These are phyloP conservation scores for Melinopterus prodromus DNA, from an alignment of 2,888 invertebrate genomes.

Conservation along the genomic window DNA sequence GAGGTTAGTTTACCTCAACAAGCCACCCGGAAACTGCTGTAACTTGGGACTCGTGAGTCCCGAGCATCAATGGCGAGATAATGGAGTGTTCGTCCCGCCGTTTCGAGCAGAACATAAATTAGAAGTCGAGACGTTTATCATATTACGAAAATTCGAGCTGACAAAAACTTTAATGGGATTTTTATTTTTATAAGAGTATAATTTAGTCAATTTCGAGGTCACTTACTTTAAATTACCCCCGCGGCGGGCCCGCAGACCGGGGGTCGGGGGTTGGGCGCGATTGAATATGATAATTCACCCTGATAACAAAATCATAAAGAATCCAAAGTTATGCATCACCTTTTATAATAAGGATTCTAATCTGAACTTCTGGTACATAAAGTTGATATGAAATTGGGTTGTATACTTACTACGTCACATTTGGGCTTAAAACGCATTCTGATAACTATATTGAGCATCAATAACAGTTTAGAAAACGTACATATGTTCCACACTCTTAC, in stretches of 20 bases:
- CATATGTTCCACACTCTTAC: too few species aligned
- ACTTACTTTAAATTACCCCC: constrained; percentile 29
- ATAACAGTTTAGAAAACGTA: too few species aligned
- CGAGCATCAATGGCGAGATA: constrained; percentile 5
- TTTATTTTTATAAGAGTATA: constrained; percentile 34
- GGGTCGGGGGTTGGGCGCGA: not conserved
- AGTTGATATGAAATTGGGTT: not conserved
- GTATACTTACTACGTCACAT: not conserved
- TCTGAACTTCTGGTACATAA: not conserved
- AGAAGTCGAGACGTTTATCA: constrained; percentile 28
- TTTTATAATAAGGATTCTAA: not conserved
- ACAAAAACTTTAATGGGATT: constrained; percentile 37
- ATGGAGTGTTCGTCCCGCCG: constrained; percentile 25
- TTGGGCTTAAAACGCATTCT: not conserved
- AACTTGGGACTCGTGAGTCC: not conserved
- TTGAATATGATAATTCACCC: constrained; percentile 4
- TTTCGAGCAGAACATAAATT: constrained; percentile 30
- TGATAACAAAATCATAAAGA: constrained; percentile 4
- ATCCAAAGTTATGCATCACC: not conserved
- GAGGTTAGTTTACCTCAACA: too few species aligned
- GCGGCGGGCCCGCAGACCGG: not conserved
- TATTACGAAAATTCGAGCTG: constrained; percentile 33
- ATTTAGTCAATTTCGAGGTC: constrained; percentile 33
- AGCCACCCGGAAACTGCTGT: too few species aligned
- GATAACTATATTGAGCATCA: too few species aligned